Evolutionary conservation across 2,113 vertebrate species (phyloP).

Genomic region (Melospiza melodia): DNA sequence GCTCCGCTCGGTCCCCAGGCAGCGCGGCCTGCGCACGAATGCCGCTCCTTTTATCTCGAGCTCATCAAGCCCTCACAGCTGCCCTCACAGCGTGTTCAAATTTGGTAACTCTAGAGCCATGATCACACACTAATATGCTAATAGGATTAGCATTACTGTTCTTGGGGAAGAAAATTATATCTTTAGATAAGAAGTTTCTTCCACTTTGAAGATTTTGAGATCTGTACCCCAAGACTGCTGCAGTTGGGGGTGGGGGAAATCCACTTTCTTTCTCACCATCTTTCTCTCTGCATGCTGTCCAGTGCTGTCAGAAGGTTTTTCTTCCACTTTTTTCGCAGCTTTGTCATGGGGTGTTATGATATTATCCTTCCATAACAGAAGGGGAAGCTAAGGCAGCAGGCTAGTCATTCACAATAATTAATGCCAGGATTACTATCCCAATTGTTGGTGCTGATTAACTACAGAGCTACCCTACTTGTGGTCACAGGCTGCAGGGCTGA

Average conservation of each 20-base stretch:
- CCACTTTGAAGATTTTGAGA: not conserved
- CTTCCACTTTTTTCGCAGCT: not conserved
- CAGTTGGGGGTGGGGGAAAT: not conserved
- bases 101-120: not conserved
- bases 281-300: not conserved
- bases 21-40: not conserved
- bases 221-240: not conserved
- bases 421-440: not conserved
- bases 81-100: not conserved
- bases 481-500: not conserved
- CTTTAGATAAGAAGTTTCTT: not conserved
- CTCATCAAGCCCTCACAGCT: not conserved
- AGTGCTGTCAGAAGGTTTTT: not conserved
- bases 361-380: not conserved
- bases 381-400: not conserved
- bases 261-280: fast-evolving
- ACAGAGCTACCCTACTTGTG: not conserved
- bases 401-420: not conserved
- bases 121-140: conserved; percentile 20
- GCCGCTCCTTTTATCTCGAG: not conserved
- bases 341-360: fast-evolving
- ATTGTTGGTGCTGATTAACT: not conserved
- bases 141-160: conserved; percentile 13
- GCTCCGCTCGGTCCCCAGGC: fast-evolving
- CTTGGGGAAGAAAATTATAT: not conserved